A percentile compares a stretch with the other conserved stretches of the same genome.
phyloP scores from a whole-genome alignment of 2,888 invertebrate genomes.

The Eristalinus sepulchralis region DNA sequence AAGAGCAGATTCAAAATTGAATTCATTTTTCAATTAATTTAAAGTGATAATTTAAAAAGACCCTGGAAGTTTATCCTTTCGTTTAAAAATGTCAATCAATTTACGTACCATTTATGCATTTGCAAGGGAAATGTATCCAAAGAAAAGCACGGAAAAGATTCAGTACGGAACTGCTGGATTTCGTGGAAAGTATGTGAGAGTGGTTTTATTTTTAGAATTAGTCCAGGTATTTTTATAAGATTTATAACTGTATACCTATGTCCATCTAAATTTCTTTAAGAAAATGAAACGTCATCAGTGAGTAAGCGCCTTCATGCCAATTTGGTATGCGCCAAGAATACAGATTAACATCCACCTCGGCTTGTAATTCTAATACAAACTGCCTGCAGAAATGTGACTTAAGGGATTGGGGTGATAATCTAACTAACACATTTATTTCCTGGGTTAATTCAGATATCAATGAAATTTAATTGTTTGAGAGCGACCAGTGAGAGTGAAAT shows the following conservation, averaged over 20 bases:
- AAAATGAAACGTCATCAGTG: conserved; percentile 59
- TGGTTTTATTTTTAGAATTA: conserved; percentile 74
- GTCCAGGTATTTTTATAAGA: conserved; percentile 71
- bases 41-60: neutral
- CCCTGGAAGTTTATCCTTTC: conserved; percentile 13
- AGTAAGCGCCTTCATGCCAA: conserved; percentile 32
- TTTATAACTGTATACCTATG: conserved; percentile 26
- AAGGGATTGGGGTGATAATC: neutral
- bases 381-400: neutral
- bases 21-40: neutral
- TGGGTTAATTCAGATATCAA: neutral
- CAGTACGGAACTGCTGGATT: conserved; percentile 94
- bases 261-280: conserved; percentile 28
- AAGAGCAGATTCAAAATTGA: conserved; percentile 20
- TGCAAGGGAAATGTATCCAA: conserved; percentile 89
- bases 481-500: conserved; percentile 3
- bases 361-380: neutral
- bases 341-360: conserved; percentile 18
- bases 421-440: conserved; percentile 24
- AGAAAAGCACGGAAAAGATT: conserved; percentile 85
- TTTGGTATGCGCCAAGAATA: conserved; percentile 20
- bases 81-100: conserved; percentile 78
- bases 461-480: conserved; percentile 19
- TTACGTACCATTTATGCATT: conserved; percentile 85
- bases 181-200: conserved; percentile 86